Evolutionary conservation across 2,888 invertebrate species (phyloP), one percentile per base, ranked within the genome.

Genomic region (Zygothrica quintamaculata): DNA sequence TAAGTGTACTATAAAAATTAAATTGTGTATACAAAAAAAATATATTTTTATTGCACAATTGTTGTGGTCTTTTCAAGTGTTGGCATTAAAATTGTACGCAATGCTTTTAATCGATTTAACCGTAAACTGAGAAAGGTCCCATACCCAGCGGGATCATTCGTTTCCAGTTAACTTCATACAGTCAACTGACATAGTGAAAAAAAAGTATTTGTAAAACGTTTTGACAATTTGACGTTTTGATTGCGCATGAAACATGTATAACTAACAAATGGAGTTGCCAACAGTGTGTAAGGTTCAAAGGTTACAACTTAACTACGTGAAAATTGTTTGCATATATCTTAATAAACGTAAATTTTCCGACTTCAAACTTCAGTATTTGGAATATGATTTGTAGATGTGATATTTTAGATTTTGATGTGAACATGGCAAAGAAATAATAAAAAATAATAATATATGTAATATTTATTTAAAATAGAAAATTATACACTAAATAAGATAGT

Each of bases 61-160:
- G 57, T 56, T 57, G 64, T 36, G 22, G 57, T 50, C 13, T 40
- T 15, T 18, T 43, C 39, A 7, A 57, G 50, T 57, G 44, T 56
- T 59, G 65, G 26, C 56, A 73, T 68, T 72, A 25, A 73, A 73
- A 61, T 59, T 67, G 50, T 53, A 53, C 43, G 78, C 56, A 66
- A 67, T 60, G 42, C 57, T 56, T 59, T 66, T 68, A 76, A 84
- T 73, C 57, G 80, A 72, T 76, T 76, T 43, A 68, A 52, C 11
- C 58, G 56, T 61, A 15, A 55, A 46, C 11, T 48, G 29, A 11
- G 13, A 47, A 61, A 44, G 34, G 18, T 56, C 25, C 42, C 13
- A 26, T 5, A 39, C 46, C 26, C 18, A 11, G 6, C n/a, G 26
- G 26, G 18, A 11, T 5, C 18, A 22, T 3, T 5, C n/a, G n/a